These are phyloP conservation scores for Dreissena polymorpha DNA, from an alignment of 1,140 invertebrate species.

Conservation along the genomic window DNA sequence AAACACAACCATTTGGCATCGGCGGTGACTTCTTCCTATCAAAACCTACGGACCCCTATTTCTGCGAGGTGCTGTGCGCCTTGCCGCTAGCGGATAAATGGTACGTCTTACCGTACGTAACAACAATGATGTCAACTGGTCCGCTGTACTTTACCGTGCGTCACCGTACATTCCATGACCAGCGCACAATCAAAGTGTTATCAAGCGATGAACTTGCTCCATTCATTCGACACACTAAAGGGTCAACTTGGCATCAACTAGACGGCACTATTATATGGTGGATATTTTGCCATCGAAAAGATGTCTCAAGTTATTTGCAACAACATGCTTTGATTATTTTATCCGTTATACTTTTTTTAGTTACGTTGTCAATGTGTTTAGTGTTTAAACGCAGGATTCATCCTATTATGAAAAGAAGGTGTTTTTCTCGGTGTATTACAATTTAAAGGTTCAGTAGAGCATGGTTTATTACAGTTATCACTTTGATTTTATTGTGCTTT, in stretches of 20 bases:
- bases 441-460: too few relatives aligned
- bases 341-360: too few relatives aligned
- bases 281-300: constrained; percentile 22
- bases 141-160: constrained; percentile 1
- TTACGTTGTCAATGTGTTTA: too few relatives aligned
- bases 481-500: too few relatives aligned
- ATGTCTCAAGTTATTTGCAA: background rate
- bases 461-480: too few relatives aligned
- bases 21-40: constrained; percentile 29
- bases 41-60: constrained; percentile 4
- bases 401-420: too few relatives aligned
- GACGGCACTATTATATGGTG: constrained; percentile 39
- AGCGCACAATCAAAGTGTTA: background rate
- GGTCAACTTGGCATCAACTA: constrained; percentile 37
- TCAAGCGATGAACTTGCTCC: background rate
- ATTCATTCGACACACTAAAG: constrained; percentile 16
- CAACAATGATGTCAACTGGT: constrained; percentile 45
- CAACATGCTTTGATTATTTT: too few relatives aligned
- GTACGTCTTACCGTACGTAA: constrained; percentile 28
- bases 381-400: too few relatives aligned
- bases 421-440: too few relatives aligned
- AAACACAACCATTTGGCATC: constrained; percentile 17
- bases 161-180: background rate
- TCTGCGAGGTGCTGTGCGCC: constrained; percentile 15
- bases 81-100: background rate